Evolutionary conservation across 2,888 invertebrate species (phyloP).

Genomic region (Pinctada fucata): DNA sequence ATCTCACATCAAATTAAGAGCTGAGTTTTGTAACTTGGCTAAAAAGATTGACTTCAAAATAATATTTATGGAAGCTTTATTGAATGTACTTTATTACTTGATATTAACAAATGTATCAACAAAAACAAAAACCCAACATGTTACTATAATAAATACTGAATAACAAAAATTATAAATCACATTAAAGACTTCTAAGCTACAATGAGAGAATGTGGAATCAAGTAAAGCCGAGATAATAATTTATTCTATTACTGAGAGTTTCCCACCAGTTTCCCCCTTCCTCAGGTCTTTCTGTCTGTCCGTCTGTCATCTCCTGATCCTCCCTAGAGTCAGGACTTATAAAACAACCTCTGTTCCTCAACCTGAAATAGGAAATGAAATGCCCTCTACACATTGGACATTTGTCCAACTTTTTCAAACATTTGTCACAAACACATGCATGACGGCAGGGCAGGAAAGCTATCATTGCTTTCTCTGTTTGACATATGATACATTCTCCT

Average conservation of each 20-base stretch:
- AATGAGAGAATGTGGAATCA: slow-evolving; percentile 9
- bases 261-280: slow-evolving; percentile 45
- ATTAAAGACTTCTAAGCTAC: too few species aligned
- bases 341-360: slow-evolving; percentile 35
- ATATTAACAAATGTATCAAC: too few species aligned
- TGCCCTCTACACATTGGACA: slow-evolving; percentile 92
- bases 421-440: slow-evolving; percentile 89
- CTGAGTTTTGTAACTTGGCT: too few species aligned
- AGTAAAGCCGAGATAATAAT: slow-evolving; percentile 57
- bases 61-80: too few species aligned
- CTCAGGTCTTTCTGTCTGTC: background rate
- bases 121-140: too few species aligned
- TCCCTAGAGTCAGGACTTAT: too few species aligned
- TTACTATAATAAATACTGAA: too few species aligned
- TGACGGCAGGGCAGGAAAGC: slow-evolving; percentile 91
- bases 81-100: too few species aligned
- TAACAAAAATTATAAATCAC: too few species aligned
- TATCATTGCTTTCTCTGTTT: slow-evolving; percentile 86
- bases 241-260: slow-evolving; percentile 52
- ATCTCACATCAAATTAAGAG: too few species aligned
- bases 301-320: background rate
- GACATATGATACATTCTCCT: slow-evolving; percentile 85
- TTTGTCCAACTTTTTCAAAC: slow-evolving; percentile 87
- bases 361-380: slow-evolving; percentile 86
- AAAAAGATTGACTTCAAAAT: too few species aligned